Percentiles rank a stretch among this genome's conserved stretches.
Conservation (phyloP, 2,888 invertebrate species). For the Hylaea fasciaria region DNA sequence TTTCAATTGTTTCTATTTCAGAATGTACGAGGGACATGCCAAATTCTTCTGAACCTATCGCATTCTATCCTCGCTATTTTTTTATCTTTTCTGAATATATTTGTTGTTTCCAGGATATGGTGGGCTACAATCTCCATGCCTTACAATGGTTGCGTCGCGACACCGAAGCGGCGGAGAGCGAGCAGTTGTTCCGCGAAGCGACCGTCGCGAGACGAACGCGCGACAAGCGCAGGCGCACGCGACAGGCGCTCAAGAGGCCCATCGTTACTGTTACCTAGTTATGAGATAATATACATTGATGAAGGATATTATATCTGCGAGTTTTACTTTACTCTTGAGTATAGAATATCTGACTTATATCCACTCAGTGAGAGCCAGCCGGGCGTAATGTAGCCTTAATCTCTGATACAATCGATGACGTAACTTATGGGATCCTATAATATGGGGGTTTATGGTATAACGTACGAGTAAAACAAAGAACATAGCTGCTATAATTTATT, state of each 20-base stretch:
- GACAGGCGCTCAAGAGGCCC: constrained; percentile 87
- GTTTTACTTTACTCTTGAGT: neutral
- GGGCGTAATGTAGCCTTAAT: too few species aligned
- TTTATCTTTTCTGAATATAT: too few species aligned
- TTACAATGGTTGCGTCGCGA: constrained; percentile 90
- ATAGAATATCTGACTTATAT: too few species aligned
- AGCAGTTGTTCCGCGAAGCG: constrained; percentile 92
- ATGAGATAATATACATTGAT: neutral
- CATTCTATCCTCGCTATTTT: too few species aligned
- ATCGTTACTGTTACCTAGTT: constrained; percentile 72
- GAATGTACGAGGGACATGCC: too few species aligned
- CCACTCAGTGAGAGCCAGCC: too few species aligned
- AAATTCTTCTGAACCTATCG: too few species aligned
- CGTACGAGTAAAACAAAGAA: constrained; percentile 53
- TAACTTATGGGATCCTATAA: too few species aligned
- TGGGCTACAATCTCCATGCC: constrained; percentile 94
- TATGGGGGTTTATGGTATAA: too few species aligned
- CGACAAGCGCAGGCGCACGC: constrained; percentile 82
- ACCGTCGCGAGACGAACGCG: constrained; percentile 85
- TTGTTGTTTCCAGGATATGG: constrained; percentile 86
- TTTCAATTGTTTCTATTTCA: too few species aligned
- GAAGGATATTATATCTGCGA: neutral
- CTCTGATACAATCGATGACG: too few species aligned
- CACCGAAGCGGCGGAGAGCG: constrained; percentile 89
- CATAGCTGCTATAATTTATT: constrained; percentile 86